These are phyloP conservation scores for Meandrina meandrites DNA, from an alignment of 92 coral and sea anemone species.

Conservation along the genomic window DNA sequence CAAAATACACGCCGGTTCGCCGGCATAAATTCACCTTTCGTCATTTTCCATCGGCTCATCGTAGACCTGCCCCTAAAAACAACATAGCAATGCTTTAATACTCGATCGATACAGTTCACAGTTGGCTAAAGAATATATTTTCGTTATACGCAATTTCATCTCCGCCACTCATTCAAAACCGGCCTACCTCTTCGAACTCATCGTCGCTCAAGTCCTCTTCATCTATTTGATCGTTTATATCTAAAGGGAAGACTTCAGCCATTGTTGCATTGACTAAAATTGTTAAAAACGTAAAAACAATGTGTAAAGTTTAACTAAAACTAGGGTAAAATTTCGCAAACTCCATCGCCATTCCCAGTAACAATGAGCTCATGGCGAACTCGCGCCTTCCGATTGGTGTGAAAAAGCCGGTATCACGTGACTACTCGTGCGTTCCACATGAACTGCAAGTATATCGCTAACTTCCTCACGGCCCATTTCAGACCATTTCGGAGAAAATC, in stretches of 20 bases:
- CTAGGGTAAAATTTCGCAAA: conserved; percentile 61
- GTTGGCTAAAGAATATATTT: conserved; percentile 8
- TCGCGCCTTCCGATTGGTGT: conserved; percentile 82
- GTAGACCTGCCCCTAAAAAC: conserved; percentile 68
- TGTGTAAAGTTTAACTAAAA: conserved; percentile 67
- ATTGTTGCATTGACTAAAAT: conserved; percentile 68
- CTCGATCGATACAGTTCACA: not conserved
- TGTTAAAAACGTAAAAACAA: conserved; percentile 62
- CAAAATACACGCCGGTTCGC: conserved; percentile 27
- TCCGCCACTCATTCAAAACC: conserved; percentile 17
- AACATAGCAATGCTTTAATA: conserved; percentile 6
- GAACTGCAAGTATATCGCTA: conserved; percentile 3
- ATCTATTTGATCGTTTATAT: conserved; percentile 82
- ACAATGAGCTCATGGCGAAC: conserved; percentile 94
- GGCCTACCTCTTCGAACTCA: conserved; percentile 84
- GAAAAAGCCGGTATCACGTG: conserved; percentile 57
- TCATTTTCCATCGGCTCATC: conserved; percentile 93
- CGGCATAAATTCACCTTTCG: conserved; percentile 66
- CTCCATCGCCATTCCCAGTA: conserved; percentile 47
- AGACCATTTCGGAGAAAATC: not conserved
- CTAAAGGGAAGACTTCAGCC: conserved; percentile 95
- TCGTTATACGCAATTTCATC: conserved; percentile 51
- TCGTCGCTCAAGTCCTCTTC: conserved; percentile 94
- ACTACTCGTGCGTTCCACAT: conserved; percentile 17
- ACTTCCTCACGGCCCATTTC: not conserved